Evolutionary conservation across 1,140 invertebrate species (phyloP).

Genomic region (Drosophila persimilis): DNA sequence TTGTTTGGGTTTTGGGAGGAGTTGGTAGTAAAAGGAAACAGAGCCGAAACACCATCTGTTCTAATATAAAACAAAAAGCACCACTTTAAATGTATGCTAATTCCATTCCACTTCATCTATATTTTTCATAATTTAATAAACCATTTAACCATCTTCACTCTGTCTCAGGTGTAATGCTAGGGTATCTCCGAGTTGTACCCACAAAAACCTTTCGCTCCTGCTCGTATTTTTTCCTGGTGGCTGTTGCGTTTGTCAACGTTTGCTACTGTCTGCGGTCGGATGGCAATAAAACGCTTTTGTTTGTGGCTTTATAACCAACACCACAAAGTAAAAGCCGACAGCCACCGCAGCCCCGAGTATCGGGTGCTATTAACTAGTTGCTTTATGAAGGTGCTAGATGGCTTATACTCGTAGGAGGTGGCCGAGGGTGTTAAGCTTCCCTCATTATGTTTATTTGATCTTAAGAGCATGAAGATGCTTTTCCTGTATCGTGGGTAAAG

Average conservation of each 20-base stretch:
- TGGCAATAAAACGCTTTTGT: slow-evolving; percentile 72
- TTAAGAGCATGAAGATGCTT: not conserved
- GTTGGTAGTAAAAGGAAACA: too few relatives aligned
- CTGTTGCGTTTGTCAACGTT: slow-evolving; percentile 36
- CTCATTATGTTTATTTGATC: slow-evolving; percentile 44
- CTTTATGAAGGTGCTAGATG: slow-evolving; percentile 31
- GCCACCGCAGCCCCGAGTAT: slow-evolving; percentile 20
- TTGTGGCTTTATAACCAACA: slow-evolving; percentile 46
- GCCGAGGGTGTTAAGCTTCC: slow-evolving; percentile 4
- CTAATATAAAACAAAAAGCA: too few relatives aligned
- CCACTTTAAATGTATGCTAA: too few relatives aligned
- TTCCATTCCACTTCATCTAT: too few relatives aligned
- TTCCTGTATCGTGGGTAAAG: too few relatives aligned
- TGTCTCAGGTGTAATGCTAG: not conserved
- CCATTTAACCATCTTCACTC: not conserved
- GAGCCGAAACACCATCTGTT: too few relatives aligned
- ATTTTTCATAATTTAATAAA: not conserved
- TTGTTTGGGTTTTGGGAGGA: too few relatives aligned
- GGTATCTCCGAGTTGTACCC: not conserved
- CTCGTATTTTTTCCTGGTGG: slow-evolving; percentile 15
- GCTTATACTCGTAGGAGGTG: not conserved
- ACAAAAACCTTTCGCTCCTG: not conserved
- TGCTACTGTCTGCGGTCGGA: slow-evolving; percentile 56
- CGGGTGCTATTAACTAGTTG: slow-evolving; percentile 60
- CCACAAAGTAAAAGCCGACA: slow-evolving; percentile 45